Percentiles rank a stretch among this genome's conserved stretches.
These are phyloP conservation scores for Prolemur simus DNA, from an alignment of 2,113 vertebrate genomes.

Conservation along the genomic window DNA sequence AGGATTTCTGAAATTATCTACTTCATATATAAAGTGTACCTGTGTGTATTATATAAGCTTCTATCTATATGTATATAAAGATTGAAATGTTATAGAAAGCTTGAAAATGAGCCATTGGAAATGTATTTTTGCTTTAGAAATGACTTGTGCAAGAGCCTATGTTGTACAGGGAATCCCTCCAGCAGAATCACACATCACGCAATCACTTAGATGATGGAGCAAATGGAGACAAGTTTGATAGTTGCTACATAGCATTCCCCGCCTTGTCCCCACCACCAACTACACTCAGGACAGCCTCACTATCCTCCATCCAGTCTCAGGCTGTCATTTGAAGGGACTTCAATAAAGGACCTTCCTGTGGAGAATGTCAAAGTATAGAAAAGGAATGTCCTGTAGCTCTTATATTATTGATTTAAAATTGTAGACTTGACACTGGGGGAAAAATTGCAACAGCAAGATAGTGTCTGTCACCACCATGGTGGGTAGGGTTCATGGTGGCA, in stretches of 20 bases:
- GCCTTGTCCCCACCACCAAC: not conserved
- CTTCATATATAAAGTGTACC: not conserved
- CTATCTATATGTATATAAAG: not conserved
- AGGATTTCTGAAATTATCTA: not conserved
- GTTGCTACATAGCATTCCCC: no score
- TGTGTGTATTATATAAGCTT: not conserved
- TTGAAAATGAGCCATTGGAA: conserved; percentile 51
- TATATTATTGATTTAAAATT: not conserved
- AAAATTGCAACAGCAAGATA: not conserved
- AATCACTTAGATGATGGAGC: not conserved
- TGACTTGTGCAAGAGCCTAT: not conserved
- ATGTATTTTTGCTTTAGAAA: conserved; percentile 53
- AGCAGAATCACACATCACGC: not conserved
- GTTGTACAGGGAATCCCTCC: not conserved
- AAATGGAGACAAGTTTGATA: not conserved
- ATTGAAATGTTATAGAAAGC: conserved; percentile 19
- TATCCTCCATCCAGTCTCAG: not conserved
- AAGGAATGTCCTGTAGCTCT: not conserved
- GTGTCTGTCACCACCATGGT: no score
- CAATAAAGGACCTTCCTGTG: not conserved
- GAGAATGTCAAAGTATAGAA: not conserved
- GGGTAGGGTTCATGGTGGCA: not conserved
- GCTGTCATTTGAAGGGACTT: not conserved
- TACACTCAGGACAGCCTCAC: not conserved
- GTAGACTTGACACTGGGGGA: not conserved